phyloP scores from a whole-genome alignment of 2,113 vertebrate genomes.

The human (Homo sapiens) region DNA sequence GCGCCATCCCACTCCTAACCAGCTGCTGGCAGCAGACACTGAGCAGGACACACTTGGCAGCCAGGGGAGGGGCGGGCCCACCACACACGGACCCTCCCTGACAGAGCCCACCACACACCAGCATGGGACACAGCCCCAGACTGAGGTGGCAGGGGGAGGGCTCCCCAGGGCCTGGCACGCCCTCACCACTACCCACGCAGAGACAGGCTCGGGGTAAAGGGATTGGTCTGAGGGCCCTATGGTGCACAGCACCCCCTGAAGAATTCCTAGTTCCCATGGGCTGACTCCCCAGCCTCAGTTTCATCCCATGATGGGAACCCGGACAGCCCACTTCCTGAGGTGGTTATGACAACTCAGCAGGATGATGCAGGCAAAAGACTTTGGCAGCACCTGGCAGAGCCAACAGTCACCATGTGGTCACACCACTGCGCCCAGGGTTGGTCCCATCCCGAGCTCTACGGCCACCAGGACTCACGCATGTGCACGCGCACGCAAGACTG shows the following conservation, averaged over 20 bases:
- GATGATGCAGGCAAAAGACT: not conserved
- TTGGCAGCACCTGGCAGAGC: not conserved
- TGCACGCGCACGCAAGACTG: not conserved
- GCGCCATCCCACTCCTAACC: too few species aligned
- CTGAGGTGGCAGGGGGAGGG: not conserved
- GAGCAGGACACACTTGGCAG: not conserved
- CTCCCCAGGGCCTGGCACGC: not conserved
- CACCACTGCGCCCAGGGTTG: fast-evolving
- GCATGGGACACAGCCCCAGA: not conserved
- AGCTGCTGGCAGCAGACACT: not conserved
- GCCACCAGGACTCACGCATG: not conserved
- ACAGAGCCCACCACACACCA: not conserved
- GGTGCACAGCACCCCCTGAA: not conserved
- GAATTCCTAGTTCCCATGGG: not conserved
- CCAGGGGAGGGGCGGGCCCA: not conserved
- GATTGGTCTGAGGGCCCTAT: not conserved
- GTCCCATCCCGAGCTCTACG: not conserved
- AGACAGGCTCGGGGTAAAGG: not conserved
- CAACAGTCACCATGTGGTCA: not conserved
- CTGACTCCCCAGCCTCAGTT: not conserved
- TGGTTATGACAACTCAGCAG: fast-evolving
- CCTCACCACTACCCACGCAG: not conserved
- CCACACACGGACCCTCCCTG: not conserved
- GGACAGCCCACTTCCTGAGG: fast-evolving
- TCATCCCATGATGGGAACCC: not conserved